Conservation (phyloP, 2,797 vertebrate species). For the Helicolenus hilgendorfi region DNA sequence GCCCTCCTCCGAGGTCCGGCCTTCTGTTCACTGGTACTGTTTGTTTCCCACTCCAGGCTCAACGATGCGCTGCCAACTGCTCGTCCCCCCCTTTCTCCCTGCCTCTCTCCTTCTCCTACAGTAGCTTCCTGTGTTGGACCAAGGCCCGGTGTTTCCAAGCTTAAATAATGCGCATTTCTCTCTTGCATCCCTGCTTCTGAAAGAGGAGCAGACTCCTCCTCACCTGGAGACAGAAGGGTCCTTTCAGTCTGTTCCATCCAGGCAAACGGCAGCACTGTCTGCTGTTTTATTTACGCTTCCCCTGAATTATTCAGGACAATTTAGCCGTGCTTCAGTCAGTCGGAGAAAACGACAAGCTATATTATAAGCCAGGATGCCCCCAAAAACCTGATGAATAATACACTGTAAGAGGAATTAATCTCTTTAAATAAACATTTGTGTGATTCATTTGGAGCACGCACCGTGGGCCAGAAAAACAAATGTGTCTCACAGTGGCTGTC, state of each 20-base stretch:
- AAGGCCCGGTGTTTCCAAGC: constrained; percentile 74
- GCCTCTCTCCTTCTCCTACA: constrained; percentile 62
- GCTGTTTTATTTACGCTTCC: constrained; percentile 86
- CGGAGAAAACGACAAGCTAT: constrained; percentile 83
- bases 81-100: constrained; percentile 51
- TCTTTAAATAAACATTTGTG: constrained; percentile 86
- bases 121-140: constrained; percentile 77
- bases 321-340: constrained; percentile 86
- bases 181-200: constrained; percentile 69
- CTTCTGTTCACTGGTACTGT: constrained; percentile 87
- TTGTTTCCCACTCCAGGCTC: constrained; percentile 79
- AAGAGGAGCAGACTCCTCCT: constrained; percentile 68
- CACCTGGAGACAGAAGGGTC: constrained; percentile 83
- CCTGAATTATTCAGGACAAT: constrained; percentile 90
- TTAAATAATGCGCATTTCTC: constrained; percentile 84
- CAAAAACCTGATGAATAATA: constrained; percentile 87
- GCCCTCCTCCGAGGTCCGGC: constrained; percentile 75
- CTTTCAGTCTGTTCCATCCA: constrained; percentile 70
- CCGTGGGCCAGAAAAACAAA: constrained; percentile 58
- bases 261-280: constrained; percentile 63
- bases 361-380: constrained; percentile 84
- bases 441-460: constrained; percentile 74
- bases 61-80: constrained; percentile 75
- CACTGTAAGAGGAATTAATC: constrained; percentile 84
- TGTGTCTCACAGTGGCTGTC: constrained; percentile 27